Base-by-base conservation (phyloP, 2,888 invertebrate genomes). In the Eilema depressum region DNA sequence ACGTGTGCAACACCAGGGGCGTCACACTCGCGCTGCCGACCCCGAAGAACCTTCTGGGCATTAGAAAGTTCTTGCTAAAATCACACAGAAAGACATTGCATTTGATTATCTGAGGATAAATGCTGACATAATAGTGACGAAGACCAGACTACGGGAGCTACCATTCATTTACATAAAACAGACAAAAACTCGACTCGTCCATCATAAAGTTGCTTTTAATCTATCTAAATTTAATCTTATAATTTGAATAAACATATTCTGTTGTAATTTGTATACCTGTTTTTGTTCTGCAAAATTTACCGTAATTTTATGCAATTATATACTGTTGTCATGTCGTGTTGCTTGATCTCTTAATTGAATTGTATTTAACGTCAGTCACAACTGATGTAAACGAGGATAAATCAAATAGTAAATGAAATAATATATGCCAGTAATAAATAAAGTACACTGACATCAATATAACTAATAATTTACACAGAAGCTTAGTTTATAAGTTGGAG, bases 261-360 rank as follows among this genome's bases (percentile, higher is more conserved):
- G 33, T 25, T 67, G 30, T 81, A 72, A 79, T 81, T 79, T 81
- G 63, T 69, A 77, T 77, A 83, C 79, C 73, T 73, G 81, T 83
- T 81, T 78, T 81, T 73, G 76, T 76, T 75, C 62, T 17, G 53
- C 66, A 70, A 76, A 76, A 77, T 78, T 81, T 74, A 81, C 74
- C 30, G 75, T 67, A 69, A 79, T 77, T 81, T 79, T 82, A 83
- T 83, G 70, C 77, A 79, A 77, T 81, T 77, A 75, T 70, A 66
- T 74, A 70, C 61, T 68, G 62, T 67, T 72, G 69, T 63, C 33
- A 68, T 57, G 73, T 74, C 71, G 23, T 63, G 33, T 59, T 61
- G 61, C 28, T 66, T 74, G 70, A 81, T 76, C 73, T 77, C 77
- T 83, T 81, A 81, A 83, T 81, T 81, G 68, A 68, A 76, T 76